Evolutionary conservation across 2,888 invertebrate species (phyloP), one percentile per base, ranked within the genome.

Genomic region (Melanargia galathea): DNA sequence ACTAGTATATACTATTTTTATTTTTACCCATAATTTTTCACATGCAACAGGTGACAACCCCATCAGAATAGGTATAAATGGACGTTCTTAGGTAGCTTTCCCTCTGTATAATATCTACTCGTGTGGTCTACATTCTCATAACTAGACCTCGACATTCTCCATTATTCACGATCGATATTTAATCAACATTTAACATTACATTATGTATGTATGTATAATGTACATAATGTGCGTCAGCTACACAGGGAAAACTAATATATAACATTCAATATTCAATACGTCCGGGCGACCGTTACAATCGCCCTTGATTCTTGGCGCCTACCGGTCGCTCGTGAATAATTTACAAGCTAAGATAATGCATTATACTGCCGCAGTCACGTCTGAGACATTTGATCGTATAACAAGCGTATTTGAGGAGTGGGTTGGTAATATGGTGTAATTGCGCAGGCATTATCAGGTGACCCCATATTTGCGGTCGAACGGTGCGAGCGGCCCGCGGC

Each of bases 401-500:
- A 87, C 86, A 80, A 74, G 73, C 81, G 80, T 84, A 80, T 86
- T 86, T 86, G 84, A 75, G 75, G 70, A 75, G 73, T 66, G 71
- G 70, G 66, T 70, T 69, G 76, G 77, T 73, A 71, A 84, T 87
- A 85, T 86, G 79, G 80, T 80, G 82, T 90, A 90, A 90, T 90
- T 89, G 90, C 84, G 75, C 83, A 79, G 78, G 76, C 82, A 87
- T 88, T 90, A 90, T 89, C 90, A 78, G 79, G 83, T 89, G 90
- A 90, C 90, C 90, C 84, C 84, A 86, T 88, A 87, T 84, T 66
- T 87, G 88, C 78, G 87, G 89, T 84, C 74, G 79, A 78, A 72
- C 75, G 76, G 65, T 63, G 68, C 66, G 62, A 65, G 68, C 61
- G 57, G 65, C 70, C 66, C 54, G 55, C 57, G 68, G 70, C 68